Conservation (phyloP, 2,113 vertebrate genomes). For the Aldabrachelys gigantea region DNA sequence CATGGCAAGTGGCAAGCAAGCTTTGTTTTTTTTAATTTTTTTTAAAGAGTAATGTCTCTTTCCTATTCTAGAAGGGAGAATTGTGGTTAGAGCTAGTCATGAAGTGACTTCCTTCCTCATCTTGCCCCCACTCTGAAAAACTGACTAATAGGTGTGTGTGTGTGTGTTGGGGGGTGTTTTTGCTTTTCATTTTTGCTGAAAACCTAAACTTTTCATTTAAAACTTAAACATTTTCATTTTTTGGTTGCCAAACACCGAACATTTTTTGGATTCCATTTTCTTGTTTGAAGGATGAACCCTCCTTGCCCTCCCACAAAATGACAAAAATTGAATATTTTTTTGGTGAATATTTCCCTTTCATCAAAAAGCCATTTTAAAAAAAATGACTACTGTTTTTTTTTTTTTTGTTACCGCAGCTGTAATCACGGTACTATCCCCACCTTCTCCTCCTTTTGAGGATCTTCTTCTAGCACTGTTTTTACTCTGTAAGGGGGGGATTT, state of each 20-base stretch:
- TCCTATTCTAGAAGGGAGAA: neutral
- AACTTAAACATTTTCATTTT: fast-evolving
- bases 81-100: neutral
- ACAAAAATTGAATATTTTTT: neutral
- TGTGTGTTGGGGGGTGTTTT: no score
- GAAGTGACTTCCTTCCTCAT: neutral
- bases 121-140: no score
- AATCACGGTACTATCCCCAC: neutral
- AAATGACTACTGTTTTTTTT: neutral
- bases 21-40: neutral
- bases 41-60: neutral
- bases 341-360: neutral
- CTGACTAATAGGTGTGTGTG: no score
- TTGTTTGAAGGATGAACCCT: no score
- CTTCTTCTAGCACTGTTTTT: neutral
- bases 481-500: neutral
- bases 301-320: no score
- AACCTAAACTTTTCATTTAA: neutral
- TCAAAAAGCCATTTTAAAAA: neutral
- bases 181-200: no score
- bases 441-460: neutral
- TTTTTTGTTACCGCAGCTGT: neutral
- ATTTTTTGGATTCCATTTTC: no score
- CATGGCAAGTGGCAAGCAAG: neutral
- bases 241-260: neutral